Evolutionary conservation across 2,888 invertebrate species (phyloP).

Genomic region (Polylopha cassiicola): DNA sequence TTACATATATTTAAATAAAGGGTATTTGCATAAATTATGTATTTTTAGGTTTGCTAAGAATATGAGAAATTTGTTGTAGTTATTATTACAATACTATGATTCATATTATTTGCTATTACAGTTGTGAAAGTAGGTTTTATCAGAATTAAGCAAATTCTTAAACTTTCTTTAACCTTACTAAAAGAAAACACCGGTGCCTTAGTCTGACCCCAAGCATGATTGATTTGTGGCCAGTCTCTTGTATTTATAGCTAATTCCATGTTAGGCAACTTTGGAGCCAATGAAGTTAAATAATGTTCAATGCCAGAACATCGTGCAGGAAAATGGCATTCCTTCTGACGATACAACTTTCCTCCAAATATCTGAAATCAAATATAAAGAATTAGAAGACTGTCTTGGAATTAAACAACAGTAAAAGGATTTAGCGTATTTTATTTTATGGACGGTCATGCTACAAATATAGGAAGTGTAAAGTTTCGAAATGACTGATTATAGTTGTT

Average conservation of each 20-base stretch:
- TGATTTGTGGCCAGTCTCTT: constrained; percentile 94
- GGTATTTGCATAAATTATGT: no score
- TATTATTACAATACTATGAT: no score
- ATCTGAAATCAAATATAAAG: constrained; percentile 82
- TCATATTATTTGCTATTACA: no score
- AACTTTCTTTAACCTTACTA: constrained; percentile 83
- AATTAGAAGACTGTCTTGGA: background rate
- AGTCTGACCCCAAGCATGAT: constrained; percentile 75
- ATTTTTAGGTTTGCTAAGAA: no score
- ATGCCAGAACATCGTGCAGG: constrained; percentile 94
- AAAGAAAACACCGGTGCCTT: constrained; percentile 95
- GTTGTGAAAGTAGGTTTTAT: background rate
- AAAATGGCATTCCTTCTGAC: constrained; percentile 92
- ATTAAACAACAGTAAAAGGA: background rate
- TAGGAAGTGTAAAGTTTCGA: background rate
- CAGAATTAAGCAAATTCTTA: background rate
- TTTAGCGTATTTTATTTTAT: no score
- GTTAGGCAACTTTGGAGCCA: constrained; percentile 84
- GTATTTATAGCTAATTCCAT: constrained; percentile 93
- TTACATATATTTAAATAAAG: no score
- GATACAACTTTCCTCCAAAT: constrained; percentile 85
- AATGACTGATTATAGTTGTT: no score
- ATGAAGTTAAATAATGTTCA: constrained; percentile 88
- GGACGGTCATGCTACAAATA: background rate
- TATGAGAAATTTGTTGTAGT: background rate